Conservation (phyloP, 92 coral and sea anemone species). For the Porites cylindrica region DNA sequence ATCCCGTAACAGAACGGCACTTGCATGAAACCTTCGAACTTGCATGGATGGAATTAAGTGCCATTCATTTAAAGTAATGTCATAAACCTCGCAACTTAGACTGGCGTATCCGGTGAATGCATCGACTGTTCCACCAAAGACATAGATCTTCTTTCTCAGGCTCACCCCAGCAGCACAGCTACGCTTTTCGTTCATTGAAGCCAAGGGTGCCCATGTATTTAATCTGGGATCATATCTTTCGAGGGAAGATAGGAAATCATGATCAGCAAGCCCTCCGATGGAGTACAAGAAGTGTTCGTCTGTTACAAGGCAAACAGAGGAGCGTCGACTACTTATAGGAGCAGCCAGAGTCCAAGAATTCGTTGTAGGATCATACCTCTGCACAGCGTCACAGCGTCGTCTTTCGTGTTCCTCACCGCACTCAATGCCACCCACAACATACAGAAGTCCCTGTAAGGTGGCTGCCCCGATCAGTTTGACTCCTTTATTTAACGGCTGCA, state of each 20-base stretch:
- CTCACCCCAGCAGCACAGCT: slow-evolving; percentile 82
- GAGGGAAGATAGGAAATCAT: slow-evolving; percentile 67
- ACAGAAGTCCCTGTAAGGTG: slow-evolving; percentile 68
- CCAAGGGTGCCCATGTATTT: slow-evolving; percentile 72
- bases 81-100: slow-evolving; percentile 74
- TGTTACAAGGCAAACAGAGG: slow-evolving; percentile 77
- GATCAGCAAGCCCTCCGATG: slow-evolving; percentile 80
- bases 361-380: slow-evolving; percentile 74
- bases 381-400: slow-evolving; percentile 79
- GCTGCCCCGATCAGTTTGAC: slow-evolving; percentile 84
- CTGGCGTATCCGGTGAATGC: slow-evolving; percentile 78
- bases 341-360: slow-evolving; percentile 75
- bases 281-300: slow-evolving; percentile 74
- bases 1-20: slow-evolving; percentile 80
- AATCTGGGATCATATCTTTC: slow-evolving; percentile 78
- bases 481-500: slow-evolving; percentile 68
- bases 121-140: slow-evolving; percentile 90
- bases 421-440: slow-evolving; percentile 84
- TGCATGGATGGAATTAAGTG: slow-evolving; percentile 77
- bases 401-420: slow-evolving; percentile 64
- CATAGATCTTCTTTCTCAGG: slow-evolving; percentile 66
- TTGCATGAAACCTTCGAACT: slow-evolving; percentile 87
- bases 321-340: slow-evolving; percentile 72
- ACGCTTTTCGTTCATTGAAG: slow-evolving; percentile 80
- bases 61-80: slow-evolving; percentile 76